Percentiles rank a stretch among this genome's conserved stretches.
phyloP scores from a whole-genome alignment of 2,797 vertebrate species.

The Hoplostethus mediterraneus region DNA sequence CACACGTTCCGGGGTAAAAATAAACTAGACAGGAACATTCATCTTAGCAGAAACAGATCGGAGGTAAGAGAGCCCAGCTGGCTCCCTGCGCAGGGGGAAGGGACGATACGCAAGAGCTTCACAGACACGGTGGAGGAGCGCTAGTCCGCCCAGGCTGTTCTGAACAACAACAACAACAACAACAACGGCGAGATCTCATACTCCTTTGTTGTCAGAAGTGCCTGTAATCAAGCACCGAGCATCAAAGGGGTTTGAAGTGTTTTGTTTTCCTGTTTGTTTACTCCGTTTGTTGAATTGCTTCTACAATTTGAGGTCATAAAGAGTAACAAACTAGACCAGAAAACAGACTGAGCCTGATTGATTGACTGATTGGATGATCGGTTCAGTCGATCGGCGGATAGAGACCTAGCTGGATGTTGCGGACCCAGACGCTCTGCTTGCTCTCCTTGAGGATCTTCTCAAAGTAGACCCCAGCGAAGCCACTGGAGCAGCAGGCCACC shows the following conservation, averaged over 20 bases:
- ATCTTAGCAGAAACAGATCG: constrained; percentile 64
- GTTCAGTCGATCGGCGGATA: constrained; percentile 25
- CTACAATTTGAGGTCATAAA: neutral
- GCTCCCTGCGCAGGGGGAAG: constrained; percentile 26
- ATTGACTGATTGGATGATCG: neutral
- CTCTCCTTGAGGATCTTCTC: constrained; percentile 99
- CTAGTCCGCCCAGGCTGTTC: constrained; percentile 22
- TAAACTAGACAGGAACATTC: constrained; percentile 76
- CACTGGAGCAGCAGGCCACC: constrained; percentile 96
- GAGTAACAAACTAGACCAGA: neutral
- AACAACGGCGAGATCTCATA: neutral
- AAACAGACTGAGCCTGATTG: too few relatives aligned
- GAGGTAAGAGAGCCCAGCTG: constrained; percentile 61
- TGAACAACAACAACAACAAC: constrained; percentile 14
- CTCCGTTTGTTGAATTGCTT: neutral
- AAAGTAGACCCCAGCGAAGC: constrained; percentile 98
- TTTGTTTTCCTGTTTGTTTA: neutral
- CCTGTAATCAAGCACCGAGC: neutral
- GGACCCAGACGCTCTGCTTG: constrained; percentile 98
- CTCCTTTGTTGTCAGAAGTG: neutral
- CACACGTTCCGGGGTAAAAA: constrained; percentile 77
- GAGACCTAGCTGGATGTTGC: constrained; percentile 97
- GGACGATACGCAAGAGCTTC: constrained; percentile 4
- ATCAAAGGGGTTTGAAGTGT: neutral
- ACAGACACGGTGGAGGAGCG: constrained; percentile 4